phyloP scores from a whole-genome alignment of 2,888 invertebrate species.

The Melieria omissa region DNA sequence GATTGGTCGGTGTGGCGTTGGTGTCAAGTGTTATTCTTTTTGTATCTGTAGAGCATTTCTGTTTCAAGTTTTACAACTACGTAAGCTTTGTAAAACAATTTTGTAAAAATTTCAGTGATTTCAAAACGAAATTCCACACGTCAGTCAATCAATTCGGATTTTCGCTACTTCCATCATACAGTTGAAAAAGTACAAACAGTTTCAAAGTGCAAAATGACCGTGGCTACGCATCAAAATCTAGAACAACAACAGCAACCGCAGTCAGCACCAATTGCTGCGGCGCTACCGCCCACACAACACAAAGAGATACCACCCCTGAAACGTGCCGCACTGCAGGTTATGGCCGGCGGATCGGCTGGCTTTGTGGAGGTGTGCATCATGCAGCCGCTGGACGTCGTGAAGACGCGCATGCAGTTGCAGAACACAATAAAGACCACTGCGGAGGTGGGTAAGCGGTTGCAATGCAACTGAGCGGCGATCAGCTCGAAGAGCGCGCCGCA shows the following conservation, averaged over 20 bases:
- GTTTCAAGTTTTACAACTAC: no score
- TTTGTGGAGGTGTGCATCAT: slow-evolving; percentile 95
- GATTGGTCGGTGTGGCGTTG: neutral
- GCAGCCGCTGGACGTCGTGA: slow-evolving; percentile 95
- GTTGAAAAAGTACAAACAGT: neutral
- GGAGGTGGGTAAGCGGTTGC: slow-evolving; percentile 59
- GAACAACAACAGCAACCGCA: slow-evolving; percentile 18
- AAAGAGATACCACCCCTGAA: slow-evolving; percentile 55
- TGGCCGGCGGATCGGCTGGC: slow-evolving; percentile 89
- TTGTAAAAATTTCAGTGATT: neutral
- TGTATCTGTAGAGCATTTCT: no score
- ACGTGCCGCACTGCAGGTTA: slow-evolving; percentile 60
- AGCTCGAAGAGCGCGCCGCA: no score
- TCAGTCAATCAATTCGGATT: no score
- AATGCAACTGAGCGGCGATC: neutral
- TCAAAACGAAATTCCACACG: no score
- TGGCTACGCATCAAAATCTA: neutral
- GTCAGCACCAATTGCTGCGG: neutral
- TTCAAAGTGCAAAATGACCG: neutral
- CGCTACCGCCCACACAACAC: neutral
- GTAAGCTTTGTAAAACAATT: neutral
- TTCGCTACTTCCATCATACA: no score
- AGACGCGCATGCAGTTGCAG: slow-evolving; percentile 88
- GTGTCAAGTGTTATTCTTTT: neutral
- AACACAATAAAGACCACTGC: slow-evolving; percentile 54